Percentiles rank a stretch among this genome's conserved stretches.
phyloP scores from a whole-genome alignment of 2,888 invertebrate species.

The Gymnoscelis rufifasciata region DNA sequence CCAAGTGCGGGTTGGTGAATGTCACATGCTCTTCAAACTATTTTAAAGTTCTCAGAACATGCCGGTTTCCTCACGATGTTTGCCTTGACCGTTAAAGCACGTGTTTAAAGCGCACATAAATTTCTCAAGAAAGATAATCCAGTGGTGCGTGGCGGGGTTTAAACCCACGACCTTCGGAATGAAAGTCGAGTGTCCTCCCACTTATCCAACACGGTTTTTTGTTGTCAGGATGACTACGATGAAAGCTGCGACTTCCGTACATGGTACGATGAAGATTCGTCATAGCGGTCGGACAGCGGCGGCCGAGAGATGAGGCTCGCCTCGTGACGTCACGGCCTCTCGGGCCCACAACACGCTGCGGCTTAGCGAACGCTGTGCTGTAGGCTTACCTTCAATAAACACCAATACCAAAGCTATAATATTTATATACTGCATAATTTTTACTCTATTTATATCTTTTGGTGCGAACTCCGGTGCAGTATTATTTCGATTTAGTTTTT shows the following conservation, averaged over 20 bases:
- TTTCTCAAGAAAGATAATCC: no score
- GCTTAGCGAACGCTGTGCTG: conserved; percentile 9
- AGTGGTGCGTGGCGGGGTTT: no score
- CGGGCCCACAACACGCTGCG: conserved; percentile 21
- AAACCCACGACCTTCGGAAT: no score
- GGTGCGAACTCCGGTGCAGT: conserved; percentile 49
- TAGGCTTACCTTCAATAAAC: conserved; percentile 37
- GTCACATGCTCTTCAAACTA: no score
- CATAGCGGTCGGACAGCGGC: conserved; percentile 53
- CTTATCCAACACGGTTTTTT: no score
- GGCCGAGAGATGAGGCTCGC: conserved; percentile 29
- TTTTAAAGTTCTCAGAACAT: no score
- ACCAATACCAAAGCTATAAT: conserved; percentile 74
- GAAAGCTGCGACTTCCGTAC: conserved; percentile 68
- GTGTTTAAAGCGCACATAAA: no score
- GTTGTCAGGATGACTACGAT: conserved; percentile 67
- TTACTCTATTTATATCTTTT: conserved; percentile 42
- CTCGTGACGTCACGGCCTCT: conserved; percentile 35
- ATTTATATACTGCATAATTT: conserved; percentile 52
- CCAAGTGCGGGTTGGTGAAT: no score
- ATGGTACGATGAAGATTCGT: conserved; percentile 74
- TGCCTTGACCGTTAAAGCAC: no score
- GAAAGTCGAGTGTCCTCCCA: no score
- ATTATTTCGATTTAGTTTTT: conserved; percentile 45
- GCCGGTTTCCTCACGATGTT: no score